phyloP scores from a whole-genome alignment of 2,888 invertebrate species.

The Metallyticus violacea region DNA sequence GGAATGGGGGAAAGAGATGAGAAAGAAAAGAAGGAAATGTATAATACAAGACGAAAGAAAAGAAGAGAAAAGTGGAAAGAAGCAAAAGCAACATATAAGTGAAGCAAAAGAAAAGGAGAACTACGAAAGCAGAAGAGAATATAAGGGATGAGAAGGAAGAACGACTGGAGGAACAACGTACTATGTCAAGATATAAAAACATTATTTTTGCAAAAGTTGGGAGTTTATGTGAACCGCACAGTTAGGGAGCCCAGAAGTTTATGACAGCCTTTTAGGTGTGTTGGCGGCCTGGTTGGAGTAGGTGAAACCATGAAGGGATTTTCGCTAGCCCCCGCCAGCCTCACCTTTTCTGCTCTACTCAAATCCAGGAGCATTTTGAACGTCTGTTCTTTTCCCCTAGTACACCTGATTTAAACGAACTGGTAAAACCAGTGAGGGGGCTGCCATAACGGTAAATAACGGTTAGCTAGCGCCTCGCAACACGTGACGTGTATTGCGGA shows the following conservation, averaged over 20 bases:
- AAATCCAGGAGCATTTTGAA: neutral
- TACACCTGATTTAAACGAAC: neutral
- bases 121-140: too few relatives aligned
- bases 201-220: neutral
- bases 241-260: neutral
- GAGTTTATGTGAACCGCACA: neutral
- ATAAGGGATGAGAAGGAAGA: too few relatives aligned
- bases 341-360: neutral
- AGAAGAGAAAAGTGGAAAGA: too few relatives aligned
- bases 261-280: neutral
- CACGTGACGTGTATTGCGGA: slow-evolving; percentile 23
- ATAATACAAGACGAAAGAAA: too few relatives aligned
- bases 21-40: too few relatives aligned
- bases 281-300: neutral
- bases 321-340: neutral
- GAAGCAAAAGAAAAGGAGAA: too few relatives aligned
- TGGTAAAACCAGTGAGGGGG: neutral
- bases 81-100: too few relatives aligned
- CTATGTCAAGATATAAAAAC: neutral
- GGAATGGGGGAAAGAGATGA: too few relatives aligned
- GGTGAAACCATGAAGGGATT: neutral
- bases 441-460: slow-evolving; percentile 24
- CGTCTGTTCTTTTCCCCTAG: neutral
- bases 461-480: slow-evolving; percentile 9
- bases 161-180: neutral